phyloP scores from a whole-genome alignment of 2,888 invertebrate species.

The Ormyrus nitidulus region DNA sequence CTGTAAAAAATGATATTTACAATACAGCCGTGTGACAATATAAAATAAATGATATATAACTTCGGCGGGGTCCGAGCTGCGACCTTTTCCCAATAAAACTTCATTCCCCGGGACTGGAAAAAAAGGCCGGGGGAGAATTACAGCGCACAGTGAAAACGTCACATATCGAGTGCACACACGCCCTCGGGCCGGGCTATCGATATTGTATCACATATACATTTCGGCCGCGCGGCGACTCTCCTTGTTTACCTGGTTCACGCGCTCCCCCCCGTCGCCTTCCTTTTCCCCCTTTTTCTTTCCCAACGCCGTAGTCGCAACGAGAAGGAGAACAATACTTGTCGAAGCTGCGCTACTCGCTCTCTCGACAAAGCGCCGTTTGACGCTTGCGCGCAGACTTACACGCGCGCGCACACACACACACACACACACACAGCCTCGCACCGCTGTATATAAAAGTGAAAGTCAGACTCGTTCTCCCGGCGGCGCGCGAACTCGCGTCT shows the following conservation, averaged over 20 bases:
- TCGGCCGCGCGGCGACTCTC: not conserved
- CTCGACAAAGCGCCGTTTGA: conserved; percentile 44
- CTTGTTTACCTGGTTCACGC: conserved; percentile 3
- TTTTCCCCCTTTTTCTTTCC: conserved; percentile 20
- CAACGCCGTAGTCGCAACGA: not conserved
- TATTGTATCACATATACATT: not conserved
- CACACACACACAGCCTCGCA: not conserved
- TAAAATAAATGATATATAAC: no score
- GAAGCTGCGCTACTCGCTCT: conserved; percentile 12
- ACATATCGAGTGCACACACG: no score
- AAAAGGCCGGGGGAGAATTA: no score
- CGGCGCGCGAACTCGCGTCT: conserved; percentile 9
- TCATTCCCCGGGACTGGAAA: no score
- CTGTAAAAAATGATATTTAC: no score
- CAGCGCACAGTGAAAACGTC: no score
- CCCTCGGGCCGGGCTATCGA: no score
- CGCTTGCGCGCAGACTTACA: conserved; percentile 1
- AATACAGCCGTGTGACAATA: no score
- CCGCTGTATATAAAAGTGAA: conserved; percentile 50
- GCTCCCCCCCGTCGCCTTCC: not conserved
- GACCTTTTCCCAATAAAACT: no score
- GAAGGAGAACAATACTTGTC: conserved; percentile 41
- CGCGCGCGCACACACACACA: conserved; percentile 1
- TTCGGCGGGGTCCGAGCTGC: no score
- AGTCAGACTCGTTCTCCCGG: conserved; percentile 39